Conservation (phyloP, 2,113 vertebrate species). For the Pseudorasbora parva region DNA sequence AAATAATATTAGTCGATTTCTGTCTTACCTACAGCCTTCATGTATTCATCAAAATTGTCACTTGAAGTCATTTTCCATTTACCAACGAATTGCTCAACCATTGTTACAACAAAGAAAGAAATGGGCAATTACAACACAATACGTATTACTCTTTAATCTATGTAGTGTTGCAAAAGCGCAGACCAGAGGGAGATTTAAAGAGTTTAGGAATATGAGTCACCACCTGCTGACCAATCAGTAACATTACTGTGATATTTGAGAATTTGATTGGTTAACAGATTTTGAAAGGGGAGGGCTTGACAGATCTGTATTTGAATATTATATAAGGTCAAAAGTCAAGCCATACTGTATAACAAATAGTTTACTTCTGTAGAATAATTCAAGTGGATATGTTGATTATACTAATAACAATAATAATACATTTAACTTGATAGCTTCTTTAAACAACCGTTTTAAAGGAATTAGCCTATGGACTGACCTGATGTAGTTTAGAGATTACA, state of each 20-base stretch:
- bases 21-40: slow-evolving; percentile 81
- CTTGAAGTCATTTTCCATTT: slow-evolving; percentile 81
- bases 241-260: neutral
- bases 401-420: neutral
- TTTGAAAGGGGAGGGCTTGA: neutral
- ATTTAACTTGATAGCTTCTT: neutral
- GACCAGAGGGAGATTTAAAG: slow-evolving; percentile 19
- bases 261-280: slow-evolving; percentile 21
- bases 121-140: neutral
- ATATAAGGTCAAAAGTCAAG: neutral
- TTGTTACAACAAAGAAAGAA: neutral
- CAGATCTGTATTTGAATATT: neutral
- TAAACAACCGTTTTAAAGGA: neutral
- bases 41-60: slow-evolving; percentile 82
- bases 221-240: neutral
- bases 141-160: neutral
- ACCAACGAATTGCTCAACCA: slow-evolving; percentile 76
- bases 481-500: neutral
- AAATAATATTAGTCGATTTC: neutral
- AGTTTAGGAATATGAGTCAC: neutral
- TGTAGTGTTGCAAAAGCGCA: slow-evolving; percentile 2
- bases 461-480: neutral
- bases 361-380: neutral
- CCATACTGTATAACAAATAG: neutral
- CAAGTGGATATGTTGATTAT: neutral